A percentile compares a stretch with the other conserved stretches of the same genome.
Conservation (phyloP, 1,140 invertebrate genomes). For the Eupeodes corollae region DNA sequence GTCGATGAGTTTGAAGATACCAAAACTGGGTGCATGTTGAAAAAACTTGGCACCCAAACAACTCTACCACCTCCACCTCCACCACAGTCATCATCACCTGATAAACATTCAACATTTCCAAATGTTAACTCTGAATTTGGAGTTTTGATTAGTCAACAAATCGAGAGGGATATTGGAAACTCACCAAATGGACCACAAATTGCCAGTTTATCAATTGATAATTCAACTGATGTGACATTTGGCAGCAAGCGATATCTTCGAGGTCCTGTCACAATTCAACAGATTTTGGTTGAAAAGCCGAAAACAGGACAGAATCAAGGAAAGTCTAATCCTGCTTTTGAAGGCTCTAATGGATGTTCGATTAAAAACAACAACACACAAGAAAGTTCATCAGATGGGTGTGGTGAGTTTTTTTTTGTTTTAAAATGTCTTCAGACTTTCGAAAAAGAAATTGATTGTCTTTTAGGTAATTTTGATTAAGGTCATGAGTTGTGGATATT, state of each 20-base stretch:
- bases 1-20: constrained; percentile 17
- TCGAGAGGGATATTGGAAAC: constrained; percentile 6
- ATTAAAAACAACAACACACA: too few relatives aligned
- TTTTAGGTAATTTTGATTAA: too few relatives aligned
- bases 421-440: too few relatives aligned
- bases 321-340: constrained; percentile 26
- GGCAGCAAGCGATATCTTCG: constrained; percentile 53
- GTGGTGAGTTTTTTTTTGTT: too few relatives aligned
- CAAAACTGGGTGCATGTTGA: constrained; percentile 23
- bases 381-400: too few relatives aligned
- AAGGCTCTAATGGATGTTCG: too few relatives aligned
- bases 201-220: constrained; percentile 44
- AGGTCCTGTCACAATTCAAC: constrained; percentile 53
- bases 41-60: constrained; percentile 30
- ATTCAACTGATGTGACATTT: constrained; percentile 50
- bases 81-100: too few relatives aligned
- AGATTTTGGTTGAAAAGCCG: constrained; percentile 41
- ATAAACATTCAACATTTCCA: too few relatives aligned
- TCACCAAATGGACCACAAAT: constrained; percentile 21
- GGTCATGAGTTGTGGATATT: too few relatives aligned
- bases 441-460: too few relatives aligned
- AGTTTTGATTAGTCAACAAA: too few relatives aligned
- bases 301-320: constrained; percentile 2
- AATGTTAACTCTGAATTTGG: too few relatives aligned
- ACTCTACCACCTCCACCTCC: constrained; percentile 7